Conservation (phyloP, 1,140 invertebrate genomes). For the Choristoneura fumiferana region DNA sequence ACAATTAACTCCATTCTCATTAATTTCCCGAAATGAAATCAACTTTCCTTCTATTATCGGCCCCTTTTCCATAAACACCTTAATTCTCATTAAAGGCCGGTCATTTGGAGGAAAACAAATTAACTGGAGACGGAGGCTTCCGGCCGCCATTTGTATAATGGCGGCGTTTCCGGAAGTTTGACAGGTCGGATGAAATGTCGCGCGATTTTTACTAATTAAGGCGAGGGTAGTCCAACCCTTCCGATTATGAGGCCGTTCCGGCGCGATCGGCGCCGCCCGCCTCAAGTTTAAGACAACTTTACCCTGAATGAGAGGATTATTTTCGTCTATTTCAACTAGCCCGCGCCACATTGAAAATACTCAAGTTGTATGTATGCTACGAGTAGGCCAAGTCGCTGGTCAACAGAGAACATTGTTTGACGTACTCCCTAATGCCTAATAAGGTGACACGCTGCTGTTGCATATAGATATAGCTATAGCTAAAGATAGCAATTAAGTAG, state of each 20-base stretch:
- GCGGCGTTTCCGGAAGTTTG: slow-evolving; percentile 50
- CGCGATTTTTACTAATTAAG: slow-evolving; percentile 72
- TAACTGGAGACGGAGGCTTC: slow-evolving; percentile 51
- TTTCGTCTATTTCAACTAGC: slow-evolving; percentile 9
- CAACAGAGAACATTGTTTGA: no score
- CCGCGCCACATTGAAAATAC: no score
- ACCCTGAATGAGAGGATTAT: background rate
- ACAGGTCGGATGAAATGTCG: slow-evolving; percentile 67
- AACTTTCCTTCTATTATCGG: slow-evolving; percentile 55
- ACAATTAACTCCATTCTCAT: slow-evolving; percentile 37
- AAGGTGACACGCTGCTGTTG: no score
- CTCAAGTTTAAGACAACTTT: slow-evolving; percentile 3
- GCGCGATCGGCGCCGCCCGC: slow-evolving; percentile 30
- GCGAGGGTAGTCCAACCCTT: slow-evolving; percentile 40
- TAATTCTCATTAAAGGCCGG: slow-evolving; percentile 68
- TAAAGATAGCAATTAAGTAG: no score
- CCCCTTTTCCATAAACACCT: slow-evolving; percentile 66
- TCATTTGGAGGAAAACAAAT: slow-evolving; percentile 69
- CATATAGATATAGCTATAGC: no score
- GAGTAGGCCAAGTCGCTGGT: no score
- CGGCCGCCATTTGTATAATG: slow-evolving; percentile 49
- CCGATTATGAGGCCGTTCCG: slow-evolving; percentile 24
- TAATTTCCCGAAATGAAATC: slow-evolving; percentile 57
- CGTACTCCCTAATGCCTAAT: no score
- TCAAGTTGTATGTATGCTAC: no score